Evolutionary conservation across 2,888 invertebrate species (phyloP), one percentile per base, ranked within the genome.

Genomic region (Phengaris arion): DNA sequence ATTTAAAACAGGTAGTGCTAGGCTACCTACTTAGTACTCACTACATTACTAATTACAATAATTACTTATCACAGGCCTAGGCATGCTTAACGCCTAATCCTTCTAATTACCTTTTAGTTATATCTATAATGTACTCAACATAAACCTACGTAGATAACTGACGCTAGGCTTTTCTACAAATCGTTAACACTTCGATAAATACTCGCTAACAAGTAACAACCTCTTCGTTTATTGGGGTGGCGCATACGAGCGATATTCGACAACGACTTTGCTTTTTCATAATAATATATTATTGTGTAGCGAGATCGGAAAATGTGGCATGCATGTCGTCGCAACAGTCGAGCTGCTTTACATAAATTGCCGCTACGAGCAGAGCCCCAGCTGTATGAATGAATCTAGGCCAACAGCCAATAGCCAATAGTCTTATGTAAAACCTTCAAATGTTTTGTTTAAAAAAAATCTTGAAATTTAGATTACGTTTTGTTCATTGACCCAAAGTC

Each of bases 151-250:
- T 69, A 68, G 13, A n/a, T 48, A 46, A 15, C n/a, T 48, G 48
- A 69, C 10, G 48, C 69, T 12, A 45, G 35, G 64, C 69, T 48
- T 69, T 69, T 69, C 48, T 48, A 48, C n/a, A 3, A 69, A 69
- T 70, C 51, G 52, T 22, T 51, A 70, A 51, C 51, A 51, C 51
- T 51, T 51, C 70, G 12, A 51, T 52, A 70, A 51, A 70, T 70
- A 22, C 51, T 22, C 15, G 70, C 15, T 70, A 70, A 15, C 51
- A 52, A 64, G 35, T 10, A 35, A 64, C 35, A 64, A 45, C 64
- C 64, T 64, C 12, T 64, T 64, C 13, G 64, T 64, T 45, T 64
- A 10, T 35, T 64, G 12, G 35, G 7, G 6, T 35, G 13, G 35
- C 5, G 64, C 35, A 35, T 13, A 64, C 64, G 64, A 13, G 35